Base-by-base conservation (phyloP, 2,113 vertebrate species). In the Barbus barbus region DNA sequence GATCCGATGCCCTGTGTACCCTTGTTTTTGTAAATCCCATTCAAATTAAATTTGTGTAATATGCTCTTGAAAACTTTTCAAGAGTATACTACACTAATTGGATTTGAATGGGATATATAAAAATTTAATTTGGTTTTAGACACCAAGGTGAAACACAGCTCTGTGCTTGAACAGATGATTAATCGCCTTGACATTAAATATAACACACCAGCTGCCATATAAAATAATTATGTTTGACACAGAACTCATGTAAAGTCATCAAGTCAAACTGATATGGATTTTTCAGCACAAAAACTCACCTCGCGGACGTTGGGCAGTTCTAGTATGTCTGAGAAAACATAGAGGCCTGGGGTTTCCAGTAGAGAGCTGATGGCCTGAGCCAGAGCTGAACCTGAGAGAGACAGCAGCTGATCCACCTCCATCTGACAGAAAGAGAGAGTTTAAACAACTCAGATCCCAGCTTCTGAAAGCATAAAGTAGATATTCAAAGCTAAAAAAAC, bases 291-390 rank as follows among this genome's bases (percentile, higher is more conserved):
- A 9, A 24, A 13, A 28, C 44, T 75, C 46, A 81, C 63, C 94
- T 95, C 94, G 91, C 93, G 92, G 90, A 95, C 94, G 77, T 95
- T 95, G 46, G 94, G 94, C 85, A 95, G 90, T 90, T 95, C 94
- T 85, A 95, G 87, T 87, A 95, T 94, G 90, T 95, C 94, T 77
- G 94, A 94, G 87, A 95, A 95, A 74, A 95, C 94, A 41, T 95
- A 95, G 88, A 95, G 94, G 73, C 94, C 94, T 9, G 94, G 94
- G 44, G 94, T 95, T 91, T 95, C 94, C 91, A 95, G 90, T 81
- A 93, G 84, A 77, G 93, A 93, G 90, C 94, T 94, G 89, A 95
- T 91, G 82, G 93, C 94, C 90, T 94, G 92, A 89, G 91, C 94
- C 91, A 95, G 90, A 24, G 93, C 93, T 13, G 92, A 83, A 87